phyloP scores from a whole-genome alignment of 2,888 invertebrate species.

The Poecilus cupreus region DNA sequence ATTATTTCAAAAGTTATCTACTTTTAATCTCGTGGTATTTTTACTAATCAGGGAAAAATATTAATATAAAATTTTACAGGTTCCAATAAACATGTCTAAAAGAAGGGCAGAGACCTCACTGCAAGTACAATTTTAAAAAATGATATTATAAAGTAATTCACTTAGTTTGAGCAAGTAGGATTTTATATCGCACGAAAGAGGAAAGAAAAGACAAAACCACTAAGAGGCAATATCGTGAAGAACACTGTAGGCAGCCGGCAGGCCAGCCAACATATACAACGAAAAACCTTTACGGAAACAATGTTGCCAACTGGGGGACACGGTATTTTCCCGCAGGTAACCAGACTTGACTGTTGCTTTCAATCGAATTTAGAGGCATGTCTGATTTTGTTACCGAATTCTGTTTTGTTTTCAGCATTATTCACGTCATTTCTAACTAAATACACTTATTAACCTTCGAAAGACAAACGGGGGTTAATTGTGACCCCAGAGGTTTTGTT shows the following conservation, averaged over 20 bases:
- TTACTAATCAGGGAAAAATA: too few species aligned
- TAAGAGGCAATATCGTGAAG: slow-evolving; percentile 31
- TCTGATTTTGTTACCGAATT: neutral
- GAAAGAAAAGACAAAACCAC: slow-evolving; percentile 25
- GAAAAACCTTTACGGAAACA: slow-evolving; percentile 12
- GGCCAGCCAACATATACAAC: neutral
- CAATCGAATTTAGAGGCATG: neutral
- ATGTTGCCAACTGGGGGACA: slow-evolving; percentile 2
- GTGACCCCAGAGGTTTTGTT: too few species aligned
- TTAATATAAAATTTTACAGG: too few species aligned
- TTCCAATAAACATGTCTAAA: neutral
- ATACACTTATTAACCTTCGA: too few species aligned
- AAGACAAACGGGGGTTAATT: too few species aligned
- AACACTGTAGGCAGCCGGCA: slow-evolving; percentile 8
- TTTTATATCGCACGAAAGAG: slow-evolving; percentile 5
- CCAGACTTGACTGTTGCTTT: neutral
- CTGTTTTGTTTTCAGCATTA: neutral
- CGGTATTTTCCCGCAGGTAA: slow-evolving; percentile 11
- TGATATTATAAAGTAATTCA: slow-evolving; percentile 21
- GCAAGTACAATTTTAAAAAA: slow-evolving; percentile 5
- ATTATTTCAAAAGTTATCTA: too few species aligned
- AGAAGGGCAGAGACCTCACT: neutral
- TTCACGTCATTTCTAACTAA: too few species aligned
- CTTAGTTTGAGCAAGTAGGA: slow-evolving; percentile 16
- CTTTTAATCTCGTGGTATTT: too few species aligned